phyloP scores from a whole-genome alignment of 37 sponge, comb jelly and placozoan species.

The Crambe crambe region DNA sequence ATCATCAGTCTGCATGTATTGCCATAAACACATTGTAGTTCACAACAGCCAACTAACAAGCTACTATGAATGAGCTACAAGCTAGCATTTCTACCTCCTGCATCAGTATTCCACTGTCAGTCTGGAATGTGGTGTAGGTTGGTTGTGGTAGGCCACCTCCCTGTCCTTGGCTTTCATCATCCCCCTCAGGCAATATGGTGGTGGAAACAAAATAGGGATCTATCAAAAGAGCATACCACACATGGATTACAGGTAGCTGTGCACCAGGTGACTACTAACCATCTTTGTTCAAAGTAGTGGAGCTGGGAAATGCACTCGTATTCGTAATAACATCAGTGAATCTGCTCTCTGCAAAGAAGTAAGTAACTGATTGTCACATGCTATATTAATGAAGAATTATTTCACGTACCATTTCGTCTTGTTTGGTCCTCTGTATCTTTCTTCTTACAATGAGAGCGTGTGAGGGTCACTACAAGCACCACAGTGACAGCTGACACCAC shows the following conservation, averaged over 20 bases:
- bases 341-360: not conserved
- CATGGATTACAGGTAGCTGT: not conserved
- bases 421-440: not conserved
- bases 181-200: not conserved
- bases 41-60: too few species aligned
- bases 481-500: not conserved
- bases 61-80: too few species aligned
- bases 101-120: not conserved
- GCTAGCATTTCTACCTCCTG: not conserved
- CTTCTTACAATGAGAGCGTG: not conserved
- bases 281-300: not conserved
- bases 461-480: not conserved
- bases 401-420: not conserved
- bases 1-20: too few species aligned
- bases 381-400: not conserved
- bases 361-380: not conserved
- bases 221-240: not conserved
- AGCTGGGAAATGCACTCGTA: not conserved
- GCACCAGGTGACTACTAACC: not conserved
- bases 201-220: not conserved
- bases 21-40: too few species aligned
- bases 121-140: not conserved
- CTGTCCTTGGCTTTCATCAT: not conserved
- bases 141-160: not conserved
- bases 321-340: not conserved